Evolutionary conservation across 2,888 invertebrate genomes (phyloP), one percentile per base, ranked within the genome.

Genomic region (Cinara cedri): DNA sequence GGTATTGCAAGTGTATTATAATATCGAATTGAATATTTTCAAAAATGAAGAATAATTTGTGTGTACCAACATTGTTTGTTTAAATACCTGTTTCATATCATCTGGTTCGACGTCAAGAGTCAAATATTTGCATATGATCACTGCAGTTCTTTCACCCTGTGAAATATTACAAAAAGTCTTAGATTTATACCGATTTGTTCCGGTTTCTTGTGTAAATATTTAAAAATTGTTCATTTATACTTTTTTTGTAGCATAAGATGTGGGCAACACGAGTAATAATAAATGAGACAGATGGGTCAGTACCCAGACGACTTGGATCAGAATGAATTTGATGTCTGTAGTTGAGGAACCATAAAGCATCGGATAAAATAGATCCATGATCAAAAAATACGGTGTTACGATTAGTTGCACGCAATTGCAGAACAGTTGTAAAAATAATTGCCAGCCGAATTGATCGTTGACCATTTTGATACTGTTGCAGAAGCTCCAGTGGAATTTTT

Each of bases 321-420:
- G 2, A 21, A 82, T 81, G 76, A 82, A 82, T 10, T 81, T 82
- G 14, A 82, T 75, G 46, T 83, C 82, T 6, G 75, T 80, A 16
- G 81, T 34, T 6, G 34, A 34, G 34, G 34, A 81, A 21, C 80
- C 80, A 26, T 81, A 81, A 11, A 81, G 75, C 2, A 81, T 80
- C 0, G 82, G 82, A 55, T 82, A 83, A 72, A 83, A 80, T 55
- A 83, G 75, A 66, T 82, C 76, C 42, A 83, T 71, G 34, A 83
- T 81, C 81, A 83, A 82, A 57, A 82, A 83, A 81, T 83, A 83
- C 9, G 83, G 83, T 11, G 83, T 82, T 11, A 82, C 82, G 62
- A 83, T 82, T 42, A 82, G 80, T 21, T 83, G 83, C 4, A 83
- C 81, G 63, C 83, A 83, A n/a, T 82, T 82, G 24, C 81, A 81